phyloP scores from a whole-genome alignment of 2,888 invertebrate species.

The Heliothis peltigera region DNA sequence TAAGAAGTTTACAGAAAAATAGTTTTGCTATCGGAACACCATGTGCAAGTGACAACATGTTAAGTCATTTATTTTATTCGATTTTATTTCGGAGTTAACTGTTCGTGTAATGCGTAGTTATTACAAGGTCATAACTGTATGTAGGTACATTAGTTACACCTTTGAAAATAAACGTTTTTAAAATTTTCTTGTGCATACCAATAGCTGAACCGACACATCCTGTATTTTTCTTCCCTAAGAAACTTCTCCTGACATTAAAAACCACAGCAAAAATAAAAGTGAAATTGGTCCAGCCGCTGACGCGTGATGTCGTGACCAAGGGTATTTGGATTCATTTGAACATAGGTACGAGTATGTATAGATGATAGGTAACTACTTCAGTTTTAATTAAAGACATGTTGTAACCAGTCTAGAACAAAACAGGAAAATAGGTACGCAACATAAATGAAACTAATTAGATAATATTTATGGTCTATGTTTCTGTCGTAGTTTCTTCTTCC shows the following conservation, averaged over 20 bases:
- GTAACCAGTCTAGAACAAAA: neutral
- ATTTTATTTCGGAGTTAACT: neutral
- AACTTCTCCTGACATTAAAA: no score
- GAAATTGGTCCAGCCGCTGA: no score
- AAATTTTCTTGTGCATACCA: no score
- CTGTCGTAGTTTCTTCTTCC: neutral
- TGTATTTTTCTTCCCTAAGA: no score
- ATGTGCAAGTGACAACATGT: conserved; percentile 19
- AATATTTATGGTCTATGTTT: neutral
- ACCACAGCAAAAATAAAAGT: no score
- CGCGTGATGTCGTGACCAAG: no score
- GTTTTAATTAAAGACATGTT: no score
- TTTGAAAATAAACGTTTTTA: neutral
- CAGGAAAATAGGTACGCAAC: conserved; percentile 2
- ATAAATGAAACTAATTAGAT: neutral
- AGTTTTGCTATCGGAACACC: conserved; percentile 32
- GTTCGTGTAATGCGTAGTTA: conserved; percentile 1
- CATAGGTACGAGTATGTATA: no score
- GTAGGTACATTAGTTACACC: neutral
- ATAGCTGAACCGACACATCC: no score
- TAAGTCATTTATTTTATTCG: conserved; percentile 31
- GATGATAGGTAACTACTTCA: no score
- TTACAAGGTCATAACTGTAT: neutral
- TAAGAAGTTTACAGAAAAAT: conserved; percentile 13
- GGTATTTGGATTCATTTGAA: no score